Percentiles rank a stretch among this genome's conserved stretches.
phyloP scores from a whole-genome alignment of 2,797 vertebrate species.

The Eulemur albifrons region DNA sequence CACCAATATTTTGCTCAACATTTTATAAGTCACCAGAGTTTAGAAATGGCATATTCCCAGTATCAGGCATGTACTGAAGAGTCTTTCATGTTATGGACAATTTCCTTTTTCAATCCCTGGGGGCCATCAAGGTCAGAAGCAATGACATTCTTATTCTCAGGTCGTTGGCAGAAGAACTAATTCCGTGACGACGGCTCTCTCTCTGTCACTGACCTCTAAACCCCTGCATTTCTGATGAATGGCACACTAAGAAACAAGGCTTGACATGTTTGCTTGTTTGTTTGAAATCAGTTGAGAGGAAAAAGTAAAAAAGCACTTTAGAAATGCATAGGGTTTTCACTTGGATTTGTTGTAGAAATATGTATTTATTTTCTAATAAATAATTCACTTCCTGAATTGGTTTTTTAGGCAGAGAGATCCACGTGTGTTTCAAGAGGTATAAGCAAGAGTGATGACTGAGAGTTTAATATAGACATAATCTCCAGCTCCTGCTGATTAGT shows the following conservation, averaged over 20 bases:
- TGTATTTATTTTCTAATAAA: slow-evolving; percentile 66
- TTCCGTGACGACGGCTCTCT: background rate
- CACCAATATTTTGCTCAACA: background rate
- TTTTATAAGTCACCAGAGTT: background rate
- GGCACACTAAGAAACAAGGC: background rate
- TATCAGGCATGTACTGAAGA: background rate
- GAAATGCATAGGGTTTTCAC: background rate
- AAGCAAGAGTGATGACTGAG: slow-evolving; percentile 51
- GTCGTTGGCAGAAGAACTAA: background rate
- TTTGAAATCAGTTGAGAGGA: slow-evolving; percentile 50
- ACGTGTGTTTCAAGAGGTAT: slow-evolving; percentile 58
- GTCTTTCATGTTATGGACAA: background rate
- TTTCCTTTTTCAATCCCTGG: background rate
- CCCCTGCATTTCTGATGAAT: slow-evolving; percentile 9
- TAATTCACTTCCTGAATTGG: slow-evolving; percentile 58
- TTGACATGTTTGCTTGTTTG: slow-evolving; percentile 41
- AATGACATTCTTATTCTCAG: background rate
- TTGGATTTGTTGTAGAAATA: slow-evolving; percentile 48
- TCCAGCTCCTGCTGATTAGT: slow-evolving; percentile 45
- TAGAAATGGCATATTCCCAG: background rate
- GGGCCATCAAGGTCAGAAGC: background rate
- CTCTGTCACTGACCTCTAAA: slow-evolving; percentile 37
- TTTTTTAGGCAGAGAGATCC: slow-evolving; percentile 39
- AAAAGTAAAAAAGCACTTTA: slow-evolving; percentile 43
- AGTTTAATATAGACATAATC: slow-evolving; percentile 62